Evolutionary conservation across 1,140 invertebrate genomes (phyloP).

Genomic region (Danaus plexippus): DNA sequence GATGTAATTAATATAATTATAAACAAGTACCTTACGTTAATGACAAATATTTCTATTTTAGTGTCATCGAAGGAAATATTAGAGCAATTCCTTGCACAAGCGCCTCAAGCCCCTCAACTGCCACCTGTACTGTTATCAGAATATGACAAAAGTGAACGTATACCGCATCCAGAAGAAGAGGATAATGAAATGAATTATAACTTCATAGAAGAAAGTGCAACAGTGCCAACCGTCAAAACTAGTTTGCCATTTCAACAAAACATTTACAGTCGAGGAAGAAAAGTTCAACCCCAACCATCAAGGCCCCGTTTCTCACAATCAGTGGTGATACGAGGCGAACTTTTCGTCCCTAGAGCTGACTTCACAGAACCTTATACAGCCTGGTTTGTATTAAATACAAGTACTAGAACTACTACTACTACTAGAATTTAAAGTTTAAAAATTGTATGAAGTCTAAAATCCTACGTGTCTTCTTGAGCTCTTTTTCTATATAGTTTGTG

Average conservation of each 20-base stretch:
- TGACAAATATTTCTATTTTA: slow-evolving; percentile 10
- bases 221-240: no score
- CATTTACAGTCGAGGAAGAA: no score
- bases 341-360: slow-evolving; percentile 43
- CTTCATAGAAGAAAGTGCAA: no score
- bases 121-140: slow-evolving; percentile 33
- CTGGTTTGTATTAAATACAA: slow-evolving; percentile 23
- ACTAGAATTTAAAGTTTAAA: no score
- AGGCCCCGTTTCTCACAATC: slow-evolving; percentile 32
- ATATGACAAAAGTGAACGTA: slow-evolving; percentile 25
- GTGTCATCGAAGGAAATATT: slow-evolving; percentile 35
- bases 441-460: no score
- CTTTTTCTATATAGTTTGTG: no score
- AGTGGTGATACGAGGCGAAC: slow-evolving; percentile 27
- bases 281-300: neutral
- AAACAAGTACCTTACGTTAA: no score
- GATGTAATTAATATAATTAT: no score
- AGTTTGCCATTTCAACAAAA: no score
- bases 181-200: neutral
- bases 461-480: no score
- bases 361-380: slow-evolving; percentile 43
- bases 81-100: slow-evolving; percentile 37
- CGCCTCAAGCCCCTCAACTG: slow-evolving; percentile 26
- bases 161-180: slow-evolving; percentile 1
- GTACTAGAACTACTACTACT: no score